Percentiles rank a stretch among this genome's conserved stretches.
Evolutionary conservation across 2,888 invertebrate species (phyloP).

Genomic region (Colostygia pectinataria): DNA sequence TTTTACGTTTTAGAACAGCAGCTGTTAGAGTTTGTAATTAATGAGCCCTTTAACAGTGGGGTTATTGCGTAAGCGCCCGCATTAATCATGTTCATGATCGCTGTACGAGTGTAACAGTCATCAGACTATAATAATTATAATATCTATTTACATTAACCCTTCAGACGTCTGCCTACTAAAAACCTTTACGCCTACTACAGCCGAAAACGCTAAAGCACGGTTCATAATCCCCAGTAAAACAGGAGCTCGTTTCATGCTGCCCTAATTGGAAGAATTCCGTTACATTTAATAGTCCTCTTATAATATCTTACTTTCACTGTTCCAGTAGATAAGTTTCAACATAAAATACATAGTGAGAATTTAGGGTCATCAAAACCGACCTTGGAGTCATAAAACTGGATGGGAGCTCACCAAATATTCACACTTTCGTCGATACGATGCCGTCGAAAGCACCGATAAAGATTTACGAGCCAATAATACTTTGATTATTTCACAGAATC

Average conservation of each 20-base stretch:
- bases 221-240: conserved; percentile 17
- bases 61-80: too few relatives aligned
- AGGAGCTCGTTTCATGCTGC: conserved; percentile 17
- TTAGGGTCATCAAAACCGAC: conserved; percentile 36
- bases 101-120: too few relatives aligned
- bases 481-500: conserved; percentile 78
- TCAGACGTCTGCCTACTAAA: conserved; percentile 12
- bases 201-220: conserved; percentile 18
- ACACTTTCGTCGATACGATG: conserved; percentile 54
- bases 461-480: conserved; percentile 77
- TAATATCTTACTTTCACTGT: conserved; percentile 26
- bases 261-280: conserved; percentile 23
- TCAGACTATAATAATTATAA: too few relatives aligned
- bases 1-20: too few relatives aligned
- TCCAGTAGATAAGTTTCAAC: conserved; percentile 22
- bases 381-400: conserved; percentile 44
- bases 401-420: conserved; percentile 70
- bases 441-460: conserved; percentile 63
- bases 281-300: conserved; percentile 19
- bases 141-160: background rate
- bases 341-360: conserved; percentile 34
- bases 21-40: too few relatives aligned
- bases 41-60: too few relatives aligned
- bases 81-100: too few relatives aligned
- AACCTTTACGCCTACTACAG: conserved; percentile 9